These are phyloP conservation scores for Steatocranus sp. DNA, from an alignment of 2,797 vertebrate species.

Conservation along the genomic window DNA sequence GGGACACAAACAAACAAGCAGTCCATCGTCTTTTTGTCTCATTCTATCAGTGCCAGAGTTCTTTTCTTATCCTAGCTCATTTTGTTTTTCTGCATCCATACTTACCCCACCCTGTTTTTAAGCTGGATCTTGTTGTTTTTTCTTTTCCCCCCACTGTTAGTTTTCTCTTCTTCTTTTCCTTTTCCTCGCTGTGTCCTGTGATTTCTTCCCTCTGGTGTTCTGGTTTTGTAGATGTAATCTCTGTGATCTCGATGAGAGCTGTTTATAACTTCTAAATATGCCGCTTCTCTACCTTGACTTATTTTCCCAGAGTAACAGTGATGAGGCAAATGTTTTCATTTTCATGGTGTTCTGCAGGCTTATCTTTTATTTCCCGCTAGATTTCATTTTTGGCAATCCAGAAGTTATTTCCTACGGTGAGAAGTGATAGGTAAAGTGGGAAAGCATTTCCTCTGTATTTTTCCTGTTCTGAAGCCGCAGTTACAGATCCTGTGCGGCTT, in stretches of 20 bases:
- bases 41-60: slow-evolving; percentile 15
- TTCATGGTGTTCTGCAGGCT: slow-evolving; percentile 40
- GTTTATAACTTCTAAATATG: slow-evolving; percentile 66
- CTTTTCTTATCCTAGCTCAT: slow-evolving; percentile 12
- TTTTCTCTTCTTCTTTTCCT: neutral
- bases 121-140: slow-evolving; percentile 25
- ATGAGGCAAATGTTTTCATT: slow-evolving; percentile 47
- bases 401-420: slow-evolving; percentile 23
- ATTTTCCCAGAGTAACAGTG: slow-evolving; percentile 50
- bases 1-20: neutral
- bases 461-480: slow-evolving; percentile 26
- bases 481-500: slow-evolving; percentile 3
- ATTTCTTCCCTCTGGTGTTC: slow-evolving; percentile 30
- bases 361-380: slow-evolving; percentile 61
- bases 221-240: slow-evolving; percentile 50
- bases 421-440: slow-evolving; percentile 25
- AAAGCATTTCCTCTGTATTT: slow-evolving; percentile 11
- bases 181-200: slow-evolving; percentile 25
- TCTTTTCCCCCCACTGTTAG: neutral
- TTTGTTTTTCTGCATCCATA: neutral
- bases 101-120: neutral
- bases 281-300: slow-evolving; percentile 42
- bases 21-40: neutral
- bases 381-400: slow-evolving; percentile 54
- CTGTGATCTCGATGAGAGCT: slow-evolving; percentile 51